Base-by-base conservation (phyloP, 2,797 vertebrate species). In the Florisuga fusca region DNA sequence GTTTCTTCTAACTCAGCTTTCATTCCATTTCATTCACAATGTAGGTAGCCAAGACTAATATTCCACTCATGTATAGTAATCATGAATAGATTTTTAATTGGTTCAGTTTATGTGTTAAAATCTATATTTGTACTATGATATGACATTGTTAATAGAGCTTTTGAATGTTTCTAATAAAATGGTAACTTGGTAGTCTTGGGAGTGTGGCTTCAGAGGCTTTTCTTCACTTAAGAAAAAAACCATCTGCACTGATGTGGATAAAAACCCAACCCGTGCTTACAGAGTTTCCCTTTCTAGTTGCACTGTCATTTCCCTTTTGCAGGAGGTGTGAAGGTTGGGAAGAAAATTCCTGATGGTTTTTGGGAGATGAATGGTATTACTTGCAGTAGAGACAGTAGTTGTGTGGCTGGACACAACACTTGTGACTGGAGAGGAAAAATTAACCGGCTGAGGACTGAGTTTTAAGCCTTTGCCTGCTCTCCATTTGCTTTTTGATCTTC, bases 91-190 rank as follows among this genome's bases (percentile, higher is more conserved):
- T 84, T 77, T 87, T 81, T 63, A 38, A 62, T 43, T 43, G 36
- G 16, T 86, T 95, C 89, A 83, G 59, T 92, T 89, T 19, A 4
- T 85, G 67, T 77, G 64, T 73, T 90, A 82, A 71, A 69, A 54
- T 87, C 74, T 95, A 21, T 86, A 59, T 94, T 95, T 95, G 90
- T 95, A 91, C 62, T 87, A 45, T 7, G 51, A 61, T 36, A 15
- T 64, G 29, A 74, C 67, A 33, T 93, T 89, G 68, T 78, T 91
- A 84, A 33, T 58, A 76, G 46, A 92, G 58, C 78, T 89, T 92
- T 93, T 75, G 68, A 87, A 16, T 6, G 25, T 92, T 90, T 84
- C 29, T 61, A 96, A 59, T 97, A 95, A 96, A 96, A 74, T 16
- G 55, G 58, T 91, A 45, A 75, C 16, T 41, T 80, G 38, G 10